Evolutionary conservation across 23 tunicate genomes (phyloP).

Genomic region (Trididemnum clinides): DNA sequence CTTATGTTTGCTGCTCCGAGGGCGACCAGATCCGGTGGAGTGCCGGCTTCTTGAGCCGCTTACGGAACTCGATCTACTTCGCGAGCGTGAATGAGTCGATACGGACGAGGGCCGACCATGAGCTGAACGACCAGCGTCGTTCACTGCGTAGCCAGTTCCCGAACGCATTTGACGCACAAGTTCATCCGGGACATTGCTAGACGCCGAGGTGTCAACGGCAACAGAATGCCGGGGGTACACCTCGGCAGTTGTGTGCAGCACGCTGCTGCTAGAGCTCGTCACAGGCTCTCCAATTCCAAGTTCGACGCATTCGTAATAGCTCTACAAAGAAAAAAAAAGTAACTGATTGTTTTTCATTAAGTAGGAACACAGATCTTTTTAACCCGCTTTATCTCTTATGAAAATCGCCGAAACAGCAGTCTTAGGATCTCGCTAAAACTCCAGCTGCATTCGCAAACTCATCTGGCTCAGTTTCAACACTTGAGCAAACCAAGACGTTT

Average conservation of each 20-base stretch:
- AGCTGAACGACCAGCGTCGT: not conserved
- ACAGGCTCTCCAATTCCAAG: slow-evolving; percentile 79
- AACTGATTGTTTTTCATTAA: too few relatives aligned
- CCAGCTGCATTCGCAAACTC: too few relatives aligned
- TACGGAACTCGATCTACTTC: not conserved
- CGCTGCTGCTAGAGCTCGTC: slow-evolving; percentile 12
- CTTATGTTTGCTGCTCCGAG: not conserved
- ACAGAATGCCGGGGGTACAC: slow-evolving; percentile 26
- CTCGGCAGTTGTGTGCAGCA: slow-evolving; percentile 55
- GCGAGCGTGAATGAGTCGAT: not conserved
- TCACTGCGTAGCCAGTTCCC: slow-evolving; percentile 35
- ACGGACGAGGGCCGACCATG: not conserved
- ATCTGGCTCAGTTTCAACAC: too few relatives aligned
- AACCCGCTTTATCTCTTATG: too few relatives aligned
- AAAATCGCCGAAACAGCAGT: too few relatives aligned
- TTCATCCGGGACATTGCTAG: not conserved
- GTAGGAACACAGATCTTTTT: too few relatives aligned
- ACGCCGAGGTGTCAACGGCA: not conserved
- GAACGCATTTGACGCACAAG: not conserved
- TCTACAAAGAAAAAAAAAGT: too few relatives aligned
- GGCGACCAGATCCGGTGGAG: not conserved
- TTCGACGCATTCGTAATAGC: slow-evolving; percentile 78
- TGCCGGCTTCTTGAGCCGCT: not conserved
- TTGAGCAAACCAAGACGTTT: too few relatives aligned
- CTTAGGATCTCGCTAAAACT: too few relatives aligned